A percentile compares a stretch with the other conserved stretches of the same genome.
Evolutionary conservation across 2,888 invertebrate species (phyloP).

Genomic region (Andrena camellia): DNA sequence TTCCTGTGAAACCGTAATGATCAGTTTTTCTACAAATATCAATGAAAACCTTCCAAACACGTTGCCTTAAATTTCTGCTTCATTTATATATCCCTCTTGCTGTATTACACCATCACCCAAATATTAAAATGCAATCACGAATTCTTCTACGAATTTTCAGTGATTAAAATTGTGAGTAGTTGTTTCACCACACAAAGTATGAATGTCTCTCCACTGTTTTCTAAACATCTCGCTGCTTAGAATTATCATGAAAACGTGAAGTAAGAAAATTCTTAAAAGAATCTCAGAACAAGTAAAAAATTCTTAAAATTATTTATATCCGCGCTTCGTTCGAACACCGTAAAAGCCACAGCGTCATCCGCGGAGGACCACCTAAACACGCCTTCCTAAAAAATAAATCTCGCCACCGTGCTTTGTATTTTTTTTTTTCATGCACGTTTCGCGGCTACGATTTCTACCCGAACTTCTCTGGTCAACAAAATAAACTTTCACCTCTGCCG

Average conservation of each 20-base stretch:
- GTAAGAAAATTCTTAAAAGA: too few relatives aligned
- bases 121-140: too few relatives aligned
- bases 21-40: neutral
- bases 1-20: neutral
- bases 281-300: neutral
- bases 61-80: neutral
- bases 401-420: conserved; percentile 21
- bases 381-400: conserved; percentile 75
- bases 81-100: neutral
- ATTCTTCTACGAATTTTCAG: too few relatives aligned
- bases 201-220: too few relatives aligned
- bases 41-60: neutral
- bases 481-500: conserved; percentile 63
- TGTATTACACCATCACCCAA: too few relatives aligned
- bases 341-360: conserved; percentile 29
- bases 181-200: too few relatives aligned
- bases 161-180: too few relatives aligned
- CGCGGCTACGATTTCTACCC: conserved; percentile 35
- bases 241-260: too few relatives aligned
- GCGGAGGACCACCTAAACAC: conserved; percentile 34
- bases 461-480: conserved; percentile 62
- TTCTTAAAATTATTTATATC: conserved; percentile 3
- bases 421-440: conserved; percentile 25
- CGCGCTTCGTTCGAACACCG: conserved; percentile 42
- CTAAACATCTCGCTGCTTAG: too few relatives aligned